Evolutionary conservation across 1,140 invertebrate species (phyloP), one percentile per base, ranked within the genome.

Genomic region (Panulirus ornatus): DNA sequence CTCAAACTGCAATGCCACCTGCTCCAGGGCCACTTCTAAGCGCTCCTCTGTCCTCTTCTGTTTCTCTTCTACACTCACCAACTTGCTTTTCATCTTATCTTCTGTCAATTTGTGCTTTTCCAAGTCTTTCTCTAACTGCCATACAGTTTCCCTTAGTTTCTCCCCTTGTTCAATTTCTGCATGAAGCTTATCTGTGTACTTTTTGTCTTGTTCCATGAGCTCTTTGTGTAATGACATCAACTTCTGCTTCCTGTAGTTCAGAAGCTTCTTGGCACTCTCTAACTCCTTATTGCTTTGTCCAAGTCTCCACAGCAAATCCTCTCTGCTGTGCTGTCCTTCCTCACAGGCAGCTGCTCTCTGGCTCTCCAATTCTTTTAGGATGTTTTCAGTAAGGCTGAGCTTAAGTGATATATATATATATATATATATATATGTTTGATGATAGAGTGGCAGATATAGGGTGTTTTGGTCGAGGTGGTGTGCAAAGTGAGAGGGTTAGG

Each of bases 231-330:
- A 75, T 19, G 71, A 75, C 40, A 38, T 5, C 2, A 75, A 16
- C 22, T 75, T 75, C 22, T 75, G 36, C 40, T 75, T 75, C 36
- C 71, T 75, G 71, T 75, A 75, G 14, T 3, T 42, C 3, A 75
- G 71, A 1, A 75, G 36, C 71, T 75, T 42, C 14, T 40, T 51
- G 42, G 75, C 42, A 78, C 42, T 78, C n/a, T 78, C 42, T 47
- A 78, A 40, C 22, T 78, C 75, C 42, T 78, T 78, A 40, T 78
- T 78, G 2, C 6, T 1, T 78, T 78, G 75, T 11, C 51, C 19
- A 16, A 51, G 36, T 27, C 42, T 78, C 75, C 75, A 78, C 42
- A 78, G 27, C 22, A 78, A 30, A 47, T 78, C 75, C 75, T 78
- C 75, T 30, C 27, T 78, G 75, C 3, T 47, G 19, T 47, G 38